Base-by-base conservation (phyloP, 2,113 vertebrate genomes). In the Tautogolabrus adspersus region DNA sequence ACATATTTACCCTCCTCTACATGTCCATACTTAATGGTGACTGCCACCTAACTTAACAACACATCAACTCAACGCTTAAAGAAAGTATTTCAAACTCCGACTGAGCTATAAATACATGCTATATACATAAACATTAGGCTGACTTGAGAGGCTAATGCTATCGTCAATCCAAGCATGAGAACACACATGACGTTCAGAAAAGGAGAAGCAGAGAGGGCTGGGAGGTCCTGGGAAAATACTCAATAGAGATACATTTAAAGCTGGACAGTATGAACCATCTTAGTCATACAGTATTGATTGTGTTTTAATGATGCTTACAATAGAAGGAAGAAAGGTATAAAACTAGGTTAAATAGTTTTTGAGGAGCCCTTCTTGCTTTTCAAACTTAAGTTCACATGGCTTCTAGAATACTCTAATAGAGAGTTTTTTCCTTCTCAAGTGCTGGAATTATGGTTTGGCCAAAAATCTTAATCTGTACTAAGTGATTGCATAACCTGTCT, bases 401-500 rank as follows among this genome's bases (percentile, higher is more conserved):
- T 55, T 73, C 62, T 79, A 26, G 59, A 73, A 73, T 42, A 81
- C 52, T 26, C 34, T 55, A 18, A 74, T 38, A 38, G 61, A 81
- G 62, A 77, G 61, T 44, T 64, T 54, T 8, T 61, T 19, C 75
- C 40, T 73, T 81, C 71, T 66, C 30, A 37, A 47, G 77, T 77
- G 58, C n/a, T 64, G 71, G 64, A 83, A 85, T 79, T 82, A 82
- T 85, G 63, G 72, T 47, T 54, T n/a, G 69, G 63, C 75, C 79
- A 88, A 87, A 88, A 87, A 87, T 87, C 83, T 85, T 92, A 91
- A 94, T 91, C 90, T 87, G 69, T 38, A 71, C 82, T 88, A 89
- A 92, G 52, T 89, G 83, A 77, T 91, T 91, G 44, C 79, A 72
- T 89, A 92, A 91, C 72, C 55, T 69, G 81, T 80, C 77, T 84